These are phyloP conservation scores for Drosophila testacea DNA, from an alignment of 2,888 invertebrate species.

Conservation along the genomic window DNA sequence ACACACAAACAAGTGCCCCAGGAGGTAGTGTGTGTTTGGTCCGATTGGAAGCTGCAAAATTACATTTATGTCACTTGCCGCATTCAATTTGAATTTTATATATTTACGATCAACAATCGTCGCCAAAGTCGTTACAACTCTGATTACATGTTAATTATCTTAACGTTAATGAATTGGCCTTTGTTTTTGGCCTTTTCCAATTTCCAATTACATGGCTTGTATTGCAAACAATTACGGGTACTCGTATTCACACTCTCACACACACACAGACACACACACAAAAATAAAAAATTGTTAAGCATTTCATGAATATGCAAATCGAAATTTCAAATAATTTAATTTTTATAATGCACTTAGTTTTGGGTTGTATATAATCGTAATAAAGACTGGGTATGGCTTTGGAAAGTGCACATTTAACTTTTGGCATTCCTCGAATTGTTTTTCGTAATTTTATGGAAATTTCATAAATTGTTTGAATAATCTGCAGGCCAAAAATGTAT, in stretches of 20 bases:
- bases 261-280: neutral
- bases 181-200: constrained; percentile 33
- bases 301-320: constrained; percentile 54
- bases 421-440: neutral
- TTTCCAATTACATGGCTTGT: constrained; percentile 41
- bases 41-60: constrained; percentile 40
- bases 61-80: constrained; percentile 45
- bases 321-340: constrained; percentile 25
- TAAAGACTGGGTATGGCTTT: neutral
- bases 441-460: constrained; percentile 8
- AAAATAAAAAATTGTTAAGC: constrained; percentile 13
- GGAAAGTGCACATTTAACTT: neutral
- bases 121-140: constrained; percentile 60
- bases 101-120: constrained; percentile 36
- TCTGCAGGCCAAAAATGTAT: neutral
- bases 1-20: neutral
- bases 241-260: constrained; percentile 14
- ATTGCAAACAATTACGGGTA: constrained; percentile 28
- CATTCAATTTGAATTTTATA: constrained; percentile 36
- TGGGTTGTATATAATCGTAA: neutral
- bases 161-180: constrained; percentile 53
- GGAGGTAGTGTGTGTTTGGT: neutral
- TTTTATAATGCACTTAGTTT: constrained; percentile 21
- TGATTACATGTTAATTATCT: constrained; percentile 79
- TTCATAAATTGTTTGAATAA: constrained; percentile 1